These are phyloP conservation scores for Emys orbicularis DNA, from an alignment of 2,797 vertebrate species.

Conservation along the genomic window DNA sequence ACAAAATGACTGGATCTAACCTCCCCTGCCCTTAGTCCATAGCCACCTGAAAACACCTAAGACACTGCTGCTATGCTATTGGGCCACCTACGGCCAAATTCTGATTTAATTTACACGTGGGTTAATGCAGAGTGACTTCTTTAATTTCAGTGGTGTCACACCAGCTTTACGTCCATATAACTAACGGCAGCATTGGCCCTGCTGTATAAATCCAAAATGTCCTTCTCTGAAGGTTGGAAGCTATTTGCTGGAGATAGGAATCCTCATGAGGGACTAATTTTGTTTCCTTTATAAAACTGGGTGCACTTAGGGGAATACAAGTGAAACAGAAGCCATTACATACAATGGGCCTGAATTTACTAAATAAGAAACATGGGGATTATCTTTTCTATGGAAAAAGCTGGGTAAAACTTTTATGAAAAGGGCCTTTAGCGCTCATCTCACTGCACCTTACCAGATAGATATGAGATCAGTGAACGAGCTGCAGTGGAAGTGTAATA, in stretches of 20 bases:
- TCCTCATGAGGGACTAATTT: slow-evolving; percentile 1
- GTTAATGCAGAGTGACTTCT: neutral
- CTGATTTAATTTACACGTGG: neutral
- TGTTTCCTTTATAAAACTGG: slow-evolving; percentile 22
- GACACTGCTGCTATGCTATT: neutral
- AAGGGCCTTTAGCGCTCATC: neutral
- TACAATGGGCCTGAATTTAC: neutral
- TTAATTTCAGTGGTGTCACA: neutral
- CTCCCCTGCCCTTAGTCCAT: rapidly evolving
- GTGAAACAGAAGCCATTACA: neutral
- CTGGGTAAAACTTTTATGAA: neutral
- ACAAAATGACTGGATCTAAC: neutral
- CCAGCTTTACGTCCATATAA: neutral
- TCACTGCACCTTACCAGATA: neutral
- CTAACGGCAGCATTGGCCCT: neutral
- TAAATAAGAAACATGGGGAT: neutral
- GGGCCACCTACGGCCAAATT: neutral
- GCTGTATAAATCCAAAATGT: neutral
- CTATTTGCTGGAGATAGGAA: neutral
- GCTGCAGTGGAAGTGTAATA: neutral
- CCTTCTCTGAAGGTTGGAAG: neutral
- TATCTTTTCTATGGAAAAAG: neutral
- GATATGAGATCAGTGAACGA: slow-evolving; percentile 26
- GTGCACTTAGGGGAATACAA: neutral
- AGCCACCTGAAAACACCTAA: neutral